These are phyloP conservation scores for Nomada lathburiana DNA, from an alignment of 2,888 invertebrate species.

Conservation along the genomic window DNA sequence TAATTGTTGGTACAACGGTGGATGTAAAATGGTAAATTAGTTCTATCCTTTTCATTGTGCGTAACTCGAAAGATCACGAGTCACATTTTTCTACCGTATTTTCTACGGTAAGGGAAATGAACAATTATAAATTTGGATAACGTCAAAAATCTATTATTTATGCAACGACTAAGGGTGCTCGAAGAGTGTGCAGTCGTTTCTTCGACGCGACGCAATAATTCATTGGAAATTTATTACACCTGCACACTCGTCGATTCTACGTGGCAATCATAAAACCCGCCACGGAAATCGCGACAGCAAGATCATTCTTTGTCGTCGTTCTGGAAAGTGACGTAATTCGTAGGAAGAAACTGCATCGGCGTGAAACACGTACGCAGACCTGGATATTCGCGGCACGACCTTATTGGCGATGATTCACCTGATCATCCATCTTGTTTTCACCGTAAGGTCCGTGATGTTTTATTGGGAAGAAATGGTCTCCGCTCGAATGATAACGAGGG, in stretches of 20 bases:
- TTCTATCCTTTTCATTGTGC: no score
- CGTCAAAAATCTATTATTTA: no score
- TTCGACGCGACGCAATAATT: conserved; percentile 37
- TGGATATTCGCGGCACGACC: conserved; percentile 53
- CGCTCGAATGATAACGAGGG: not conserved
- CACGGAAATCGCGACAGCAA: conserved; percentile 47
- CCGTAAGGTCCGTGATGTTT: conserved; percentile 24
- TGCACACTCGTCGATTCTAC: conserved; percentile 38
- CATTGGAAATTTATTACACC: conserved; percentile 38
- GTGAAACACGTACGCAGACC: conserved; percentile 45
- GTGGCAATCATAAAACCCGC: conserved; percentile 40
- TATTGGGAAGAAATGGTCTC: conserved; percentile 29
- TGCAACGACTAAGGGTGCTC: no score
- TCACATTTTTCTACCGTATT: no score
- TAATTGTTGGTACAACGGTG: no score
- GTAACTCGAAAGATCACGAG: no score
- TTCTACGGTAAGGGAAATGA: no score
- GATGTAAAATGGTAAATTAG: no score
- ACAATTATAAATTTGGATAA: no score
- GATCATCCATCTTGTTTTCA: conserved; percentile 49
- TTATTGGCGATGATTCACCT: conserved; percentile 68
- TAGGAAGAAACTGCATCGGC: conserved; percentile 49
- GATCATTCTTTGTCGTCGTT: conserved; percentile 49
- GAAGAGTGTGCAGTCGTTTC: not conserved
- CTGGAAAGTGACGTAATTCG: conserved; percentile 63